Conservation (phyloP, 2,888 invertebrate species). For the Orthosia incerta region DNA sequence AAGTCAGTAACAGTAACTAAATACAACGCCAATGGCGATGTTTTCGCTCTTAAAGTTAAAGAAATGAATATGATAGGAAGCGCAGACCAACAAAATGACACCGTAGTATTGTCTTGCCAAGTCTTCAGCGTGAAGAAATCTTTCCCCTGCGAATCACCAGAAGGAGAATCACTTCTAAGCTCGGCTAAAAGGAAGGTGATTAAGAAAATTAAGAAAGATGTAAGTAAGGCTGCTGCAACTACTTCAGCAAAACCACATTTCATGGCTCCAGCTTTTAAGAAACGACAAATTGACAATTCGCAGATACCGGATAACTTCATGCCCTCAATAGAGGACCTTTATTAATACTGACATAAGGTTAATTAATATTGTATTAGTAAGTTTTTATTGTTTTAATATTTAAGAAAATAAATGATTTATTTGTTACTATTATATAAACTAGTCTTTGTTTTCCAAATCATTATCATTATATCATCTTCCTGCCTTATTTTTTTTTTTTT, state of each 20-base stretch:
- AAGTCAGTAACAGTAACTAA: constrained; percentile 77
- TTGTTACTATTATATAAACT: constrained; percentile 7
- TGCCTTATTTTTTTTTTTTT: too few species aligned
- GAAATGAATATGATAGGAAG: constrained; percentile 65
- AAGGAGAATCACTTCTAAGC: constrained; percentile 73
- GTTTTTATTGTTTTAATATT: constrained; percentile 19
- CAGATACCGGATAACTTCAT: constrained; percentile 78
- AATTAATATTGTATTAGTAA: neutral
- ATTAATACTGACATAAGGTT: constrained; percentile 33
- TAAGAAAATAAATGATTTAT: constrained; percentile 10
- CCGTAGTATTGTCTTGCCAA: constrained; percentile 69
- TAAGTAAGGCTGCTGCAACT: constrained; percentile 36
- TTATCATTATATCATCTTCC: too few species aligned
- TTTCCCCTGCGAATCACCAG: constrained; percentile 76
- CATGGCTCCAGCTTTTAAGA: constrained; percentile 68
- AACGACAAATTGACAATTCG: constrained; percentile 76
- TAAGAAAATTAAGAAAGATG: constrained; percentile 73
- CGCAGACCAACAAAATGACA: constrained; percentile 55
- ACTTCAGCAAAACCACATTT: constrained; percentile 51
- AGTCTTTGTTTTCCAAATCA: neutral
- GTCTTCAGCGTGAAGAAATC: constrained; percentile 79
- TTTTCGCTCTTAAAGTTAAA: constrained; percentile 81
- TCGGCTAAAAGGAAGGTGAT: constrained; percentile 70
- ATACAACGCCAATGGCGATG: constrained; percentile 75
- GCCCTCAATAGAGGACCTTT: constrained; percentile 80